phyloP scores from a whole-genome alignment of 2,888 invertebrate genomes.

The Scelioninae gen. 2 region DNA sequence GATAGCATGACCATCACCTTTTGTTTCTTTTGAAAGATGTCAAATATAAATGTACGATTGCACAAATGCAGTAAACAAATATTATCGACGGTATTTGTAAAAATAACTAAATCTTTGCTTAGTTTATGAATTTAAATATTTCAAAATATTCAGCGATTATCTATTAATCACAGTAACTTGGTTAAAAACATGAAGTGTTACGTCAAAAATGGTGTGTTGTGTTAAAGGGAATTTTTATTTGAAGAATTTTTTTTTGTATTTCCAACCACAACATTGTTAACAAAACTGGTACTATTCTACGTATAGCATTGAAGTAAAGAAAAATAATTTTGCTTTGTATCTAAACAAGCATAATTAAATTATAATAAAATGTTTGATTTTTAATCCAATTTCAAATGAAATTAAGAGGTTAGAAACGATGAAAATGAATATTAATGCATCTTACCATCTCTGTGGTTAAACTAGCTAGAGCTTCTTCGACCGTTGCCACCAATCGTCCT shows the following conservation, averaged over 20 bases:
- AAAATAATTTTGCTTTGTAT: constrained; percentile 1
- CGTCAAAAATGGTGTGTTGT: constrained; percentile 8
- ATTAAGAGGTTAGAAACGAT: constrained; percentile 32
- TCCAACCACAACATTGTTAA: constrained; percentile 36
- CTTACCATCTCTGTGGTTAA: constrained; percentile 91
- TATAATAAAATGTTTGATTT: neutral
- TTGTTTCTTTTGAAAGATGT: constrained; percentile 17
- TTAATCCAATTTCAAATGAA: constrained; percentile 12
- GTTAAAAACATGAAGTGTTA: constrained; percentile 32
- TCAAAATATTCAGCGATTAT: constrained; percentile 17
- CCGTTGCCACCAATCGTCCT: constrained; percentile 76
- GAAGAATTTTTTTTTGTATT: constrained; percentile 6
- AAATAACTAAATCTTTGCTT: no score
- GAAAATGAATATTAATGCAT: constrained; percentile 9
- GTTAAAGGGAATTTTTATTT: constrained; percentile 12
- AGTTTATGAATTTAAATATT: no score
- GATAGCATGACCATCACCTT: constrained; percentile 52
- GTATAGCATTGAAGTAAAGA: constrained; percentile 19
- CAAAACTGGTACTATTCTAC: constrained; percentile 21
- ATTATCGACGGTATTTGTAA: no score
- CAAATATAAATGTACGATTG: constrained; percentile 17
- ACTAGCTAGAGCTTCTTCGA: constrained; percentile 86
- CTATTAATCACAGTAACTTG: constrained; percentile 30
- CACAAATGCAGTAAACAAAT: constrained; percentile 7
- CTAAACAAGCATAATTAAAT: constrained; percentile 8